Base-by-base conservation (phyloP, 2,113 vertebrate species). In the Daphoenositta chrysoptera region DNA sequence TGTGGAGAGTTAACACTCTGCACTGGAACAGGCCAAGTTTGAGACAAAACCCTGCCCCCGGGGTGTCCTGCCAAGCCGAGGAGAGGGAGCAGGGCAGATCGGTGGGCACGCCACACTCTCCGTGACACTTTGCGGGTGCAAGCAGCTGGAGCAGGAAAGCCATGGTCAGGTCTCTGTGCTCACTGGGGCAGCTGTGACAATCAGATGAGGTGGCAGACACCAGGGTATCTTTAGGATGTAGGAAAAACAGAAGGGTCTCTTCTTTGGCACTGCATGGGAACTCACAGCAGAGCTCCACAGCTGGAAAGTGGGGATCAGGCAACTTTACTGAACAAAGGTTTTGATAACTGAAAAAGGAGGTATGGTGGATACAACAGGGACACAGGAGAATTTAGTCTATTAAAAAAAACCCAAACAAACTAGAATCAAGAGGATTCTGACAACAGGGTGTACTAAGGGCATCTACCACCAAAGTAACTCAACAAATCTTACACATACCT, bases 401-500 rank as follows among this genome's bases (percentile, higher is more conserved):
- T 18, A 26, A 50, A 33, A 37, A 30, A 28, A 22, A 6, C 39
- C 15, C 24, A 33, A 20, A 21, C 17, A 47, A 61, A 31, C 15
- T 14, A 80, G 37, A 78, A 23, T 77, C 37, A 81, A 70, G 42
- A 64, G 23, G 66, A 80, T 93, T 96, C 93, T 94, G 71, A 90
- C 83, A 94, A 87, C 44, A 51, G 68, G 11, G 23, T 83, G 27
- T 86, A 61, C 56, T 64, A 71, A 83, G 73, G 73, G 72, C 77
- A 91, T 58, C 64, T 88, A 87, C 89, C 64, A 73, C 45, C 63
- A 21, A 83, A 92, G 82, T 80, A 83, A 89, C 44, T 40, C 60
- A 51, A 86, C 77, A 94, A 65, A 87, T 71, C 89, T 96, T 87
- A 87, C 91, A 69, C 65, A 40, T 85, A 86, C 65, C 88, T 95